A percentile compares a stretch with the other conserved stretches of the same genome.
Evolutionary conservation across 1,140 invertebrate genomes (phyloP).

Genomic region (Anoplophora glabripennis): DNA sequence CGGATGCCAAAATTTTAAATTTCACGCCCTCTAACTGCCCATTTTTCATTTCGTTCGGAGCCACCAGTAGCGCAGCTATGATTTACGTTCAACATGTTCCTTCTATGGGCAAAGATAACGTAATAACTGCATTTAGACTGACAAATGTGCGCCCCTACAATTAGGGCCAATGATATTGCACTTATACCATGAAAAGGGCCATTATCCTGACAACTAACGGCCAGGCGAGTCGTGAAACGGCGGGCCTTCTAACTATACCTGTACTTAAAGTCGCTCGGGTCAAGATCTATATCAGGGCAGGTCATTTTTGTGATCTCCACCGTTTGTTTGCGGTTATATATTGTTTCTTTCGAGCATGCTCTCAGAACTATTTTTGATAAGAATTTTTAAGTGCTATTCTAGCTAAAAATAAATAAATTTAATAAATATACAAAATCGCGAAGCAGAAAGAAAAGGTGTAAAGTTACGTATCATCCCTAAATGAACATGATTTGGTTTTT

Average conservation of each 20-base stretch:
- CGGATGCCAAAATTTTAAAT: no score
- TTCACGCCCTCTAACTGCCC: not conserved
- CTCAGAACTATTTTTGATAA: no score
- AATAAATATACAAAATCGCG: no score
- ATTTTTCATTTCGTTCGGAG: conserved; percentile 5
- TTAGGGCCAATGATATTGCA: conserved; percentile 14
- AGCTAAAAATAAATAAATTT: no score
- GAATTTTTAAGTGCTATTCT: no score
- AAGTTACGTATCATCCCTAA: no score
- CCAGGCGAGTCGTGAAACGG: conserved; percentile 4
- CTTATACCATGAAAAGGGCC: conserved; percentile 7
- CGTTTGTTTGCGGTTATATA: no score
- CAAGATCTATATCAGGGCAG: conserved; percentile 2
- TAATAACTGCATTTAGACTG: conserved; percentile 12
- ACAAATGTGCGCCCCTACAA: conserved; percentile 8
- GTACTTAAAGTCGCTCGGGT: not conserved
- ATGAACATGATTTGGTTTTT: no score
- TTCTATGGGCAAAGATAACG: conserved; percentile 9
- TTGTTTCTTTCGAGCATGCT: no score
- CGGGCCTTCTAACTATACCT: not conserved
- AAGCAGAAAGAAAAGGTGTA: no score
- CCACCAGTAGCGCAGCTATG: not conserved
- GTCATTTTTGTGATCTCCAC: not conserved
- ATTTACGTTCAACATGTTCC: not conserved
- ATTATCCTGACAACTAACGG: conserved; percentile 10